Base-by-base conservation (phyloP, 1,140 invertebrate genomes). In the Planococcus citri region DNA sequence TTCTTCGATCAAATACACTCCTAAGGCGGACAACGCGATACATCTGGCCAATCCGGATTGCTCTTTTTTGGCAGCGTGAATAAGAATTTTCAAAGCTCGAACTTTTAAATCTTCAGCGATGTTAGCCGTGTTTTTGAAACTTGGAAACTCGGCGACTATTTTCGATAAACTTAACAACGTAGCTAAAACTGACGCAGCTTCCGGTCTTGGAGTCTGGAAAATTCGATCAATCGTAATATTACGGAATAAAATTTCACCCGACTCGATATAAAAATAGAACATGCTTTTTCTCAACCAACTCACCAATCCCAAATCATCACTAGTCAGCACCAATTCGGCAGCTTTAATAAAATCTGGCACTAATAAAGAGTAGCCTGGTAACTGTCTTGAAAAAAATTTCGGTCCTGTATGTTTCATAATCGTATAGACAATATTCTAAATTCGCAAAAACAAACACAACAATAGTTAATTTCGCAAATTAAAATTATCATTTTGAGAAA, bases 141-240 rank as follows among this genome's bases (percentile, higher is more conserved):
- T 29, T 4, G 33, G 33, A 33, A 68, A 68, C 29, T 37, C 14
- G 1, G 20, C 33, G 2, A 68, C 27, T 10, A 37, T 20, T 14
- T 37, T 22, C 0, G 92, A 89, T 70, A 95, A 84, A 72, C 90
- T 89, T 22, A 97, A 79, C 57, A 97, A 79, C 0, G 89, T 88
- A 1, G 92, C 94, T 8, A 98, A 80, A 64, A 97, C 87, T 0
- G 92, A 91, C n/a, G 94, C 86, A 0, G 95, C 94, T 77, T 97
- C 94, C 17, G 88, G 88, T 71, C 93, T 83, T 1, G 94, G 94
- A 70, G 89, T 87, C 84, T 91, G 73, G 70, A 77, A 75, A 71
- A 73, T 74, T 71, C 4, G 69, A 73, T 1, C 68, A 64, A 12
- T 51, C 21, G 27, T 27, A 27, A 9, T 20, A 22, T 38, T 29